These are phyloP conservation scores for Acestrorhynchus altus DNA, from an alignment of 2,797 vertebrate genomes.

Conservation along the genomic window DNA sequence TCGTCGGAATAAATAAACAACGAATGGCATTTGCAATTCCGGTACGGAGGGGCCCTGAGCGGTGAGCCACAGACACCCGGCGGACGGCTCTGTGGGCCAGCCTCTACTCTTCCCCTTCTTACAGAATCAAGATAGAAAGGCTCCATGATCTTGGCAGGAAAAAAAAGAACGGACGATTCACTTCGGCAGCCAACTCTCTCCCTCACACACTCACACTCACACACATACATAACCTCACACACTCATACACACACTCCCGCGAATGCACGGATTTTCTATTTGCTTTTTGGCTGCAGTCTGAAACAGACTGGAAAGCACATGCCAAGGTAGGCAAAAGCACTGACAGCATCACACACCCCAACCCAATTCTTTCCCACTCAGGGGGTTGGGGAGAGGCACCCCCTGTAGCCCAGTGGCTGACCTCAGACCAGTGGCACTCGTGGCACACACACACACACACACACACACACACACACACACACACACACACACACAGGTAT, in stretches of 20 bases:
- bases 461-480: not conserved
- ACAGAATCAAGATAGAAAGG: conserved; percentile 89
- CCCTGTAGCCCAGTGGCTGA: conserved; percentile 26
- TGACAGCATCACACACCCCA: conserved; percentile 78
- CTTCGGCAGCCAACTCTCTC: conserved; percentile 84
- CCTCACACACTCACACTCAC: conserved; percentile 58
- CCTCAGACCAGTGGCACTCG: conserved; percentile 5
- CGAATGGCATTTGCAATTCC: conserved; percentile 72
- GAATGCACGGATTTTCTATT: conserved; percentile 28
- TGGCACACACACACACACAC: not conserved
- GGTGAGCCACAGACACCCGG: conserved; percentile 81
- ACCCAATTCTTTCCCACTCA: conserved; percentile 38
- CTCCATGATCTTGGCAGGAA: conserved; percentile 87
- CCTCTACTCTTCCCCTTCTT: conserved; percentile 27
- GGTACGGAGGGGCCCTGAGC: conserved; percentile 72
- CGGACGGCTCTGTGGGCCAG: conserved; percentile 81
- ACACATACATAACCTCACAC: conserved; percentile 57
- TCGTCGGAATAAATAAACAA: conserved; percentile 52
- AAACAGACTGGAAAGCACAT: conserved; percentile 84
- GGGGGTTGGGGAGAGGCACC: conserved; percentile 33
- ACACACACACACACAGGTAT: not conserved
- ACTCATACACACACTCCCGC: conserved; percentile 5
- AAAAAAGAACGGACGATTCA: conserved; percentile 86
- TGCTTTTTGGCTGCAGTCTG: conserved; percentile 77
- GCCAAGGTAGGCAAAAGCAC: conserved; percentile 88